Evolutionary conservation across 1,140 invertebrate genomes (phyloP).

Genomic region (Adoxophyes honmai): DNA sequence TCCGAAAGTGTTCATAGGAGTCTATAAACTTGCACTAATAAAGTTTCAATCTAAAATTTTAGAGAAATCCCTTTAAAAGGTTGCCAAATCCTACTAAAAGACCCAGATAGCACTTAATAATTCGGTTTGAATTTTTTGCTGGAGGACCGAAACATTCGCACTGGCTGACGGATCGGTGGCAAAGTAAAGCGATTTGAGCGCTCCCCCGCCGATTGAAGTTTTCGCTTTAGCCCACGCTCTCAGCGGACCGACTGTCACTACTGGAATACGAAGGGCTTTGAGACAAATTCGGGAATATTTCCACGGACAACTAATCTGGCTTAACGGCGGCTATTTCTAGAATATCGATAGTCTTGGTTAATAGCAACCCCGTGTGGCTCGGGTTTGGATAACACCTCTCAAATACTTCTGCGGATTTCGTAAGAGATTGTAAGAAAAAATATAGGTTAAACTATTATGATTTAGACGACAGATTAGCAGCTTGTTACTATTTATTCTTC

Average conservation of each 20-base stretch:
- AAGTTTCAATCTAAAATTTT: no score
- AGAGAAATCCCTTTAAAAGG: no score
- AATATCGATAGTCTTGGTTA: not conserved
- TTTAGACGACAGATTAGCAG: no score
- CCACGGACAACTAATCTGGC: not conserved
- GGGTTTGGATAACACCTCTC: not conserved
- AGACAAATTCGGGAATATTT: not conserved
- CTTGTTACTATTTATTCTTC: no score
- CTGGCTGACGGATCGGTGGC: conserved; percentile 14
- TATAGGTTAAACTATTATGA: no score
- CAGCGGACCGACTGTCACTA: not conserved
- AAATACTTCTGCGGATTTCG: no score
- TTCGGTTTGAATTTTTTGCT: conserved; percentile 1
- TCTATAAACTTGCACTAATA: no score
- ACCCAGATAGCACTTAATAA: not conserved
- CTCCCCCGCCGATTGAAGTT: conserved; percentile 15
- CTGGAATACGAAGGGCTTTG: not conserved
- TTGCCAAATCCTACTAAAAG: no score
- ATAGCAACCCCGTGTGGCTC: not conserved
- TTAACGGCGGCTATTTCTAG: not conserved
- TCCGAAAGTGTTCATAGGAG: no score
- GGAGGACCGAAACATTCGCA: not conserved
- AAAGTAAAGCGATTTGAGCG: conserved; percentile 14
- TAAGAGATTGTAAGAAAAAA: no score
- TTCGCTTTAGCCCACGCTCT: not conserved